Base-by-base conservation (phyloP, 2,888 invertebrate species). In the Meteorus cinctellus region DNA sequence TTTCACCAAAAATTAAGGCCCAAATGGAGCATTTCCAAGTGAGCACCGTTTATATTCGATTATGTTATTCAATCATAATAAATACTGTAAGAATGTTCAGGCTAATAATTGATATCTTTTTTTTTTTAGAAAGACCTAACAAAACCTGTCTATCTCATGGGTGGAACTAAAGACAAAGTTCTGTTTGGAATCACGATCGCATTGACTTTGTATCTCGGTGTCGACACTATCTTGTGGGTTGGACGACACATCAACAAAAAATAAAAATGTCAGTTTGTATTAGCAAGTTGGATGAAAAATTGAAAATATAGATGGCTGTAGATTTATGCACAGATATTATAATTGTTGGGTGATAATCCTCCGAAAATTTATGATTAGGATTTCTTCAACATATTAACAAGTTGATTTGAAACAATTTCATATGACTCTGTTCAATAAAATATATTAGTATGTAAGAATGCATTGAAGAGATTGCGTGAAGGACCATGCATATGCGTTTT, bases 81-180 rank as follows among this genome's bases (percentile, higher is more conserved):
- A 19, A 12, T n/a, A 41, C 27, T 41, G 48, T 48, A 19, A 59
- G 10, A 4, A 34, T 59, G 1, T 48, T 12, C 41, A 41, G 24
- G 8, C 12, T 12, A 10, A 8, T 36, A 5, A 31, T 34, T 34
- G 1, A 4, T 8, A 34, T 34, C 34, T 1, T 34, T 8, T 34
- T 1, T 6, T 34, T 34, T 19, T 19, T 16, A 70, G 69, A 34
- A 19, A 16, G 59, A 70, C 29, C 6, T 78, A 27, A 63, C 77
- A 0, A 73, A 71, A 2, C 79, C 79, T 4, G 76, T 79, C 0
- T 81, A 59, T 45, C 10, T 75, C 4, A 63, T 80, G 34, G 74
- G 65, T n/a, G 81, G 81, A 34, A 75, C 67, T 1, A 77, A 75
- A 4, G 81, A 81, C 41, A 80, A 80, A 69, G 71, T 81, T 27